Evolutionary conservation across 1,140 invertebrate genomes (phyloP), one percentile per base, ranked within the genome.

Genomic region (Geopemphigus sp.): DNA sequence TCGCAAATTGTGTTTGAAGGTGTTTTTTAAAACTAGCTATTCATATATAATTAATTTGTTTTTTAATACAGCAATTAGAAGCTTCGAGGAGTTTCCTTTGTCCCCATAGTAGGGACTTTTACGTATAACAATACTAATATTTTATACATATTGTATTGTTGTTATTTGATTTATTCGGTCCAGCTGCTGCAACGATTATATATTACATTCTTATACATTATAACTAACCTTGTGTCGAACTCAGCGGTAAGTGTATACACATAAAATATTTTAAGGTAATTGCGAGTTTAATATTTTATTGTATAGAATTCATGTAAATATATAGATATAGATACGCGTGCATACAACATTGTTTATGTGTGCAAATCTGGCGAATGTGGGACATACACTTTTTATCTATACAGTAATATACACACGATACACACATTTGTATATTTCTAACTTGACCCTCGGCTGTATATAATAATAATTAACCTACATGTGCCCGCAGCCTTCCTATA

Each of bases 281-380:
- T 1, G 59, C 6, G 26, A 61, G 5, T 61, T 26, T 19, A 61
- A 8, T 29, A 29, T 61, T 61, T 14, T 61, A 29, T 61, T 32
- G 6, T 64, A 64, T 63, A 39, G 32, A 39, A 39, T 39, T 3
- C 32, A 8, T 39, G 32, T 39, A 8, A 4, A 8, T 39, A 8
- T 39, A 8, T 39, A 8, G 3, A 8, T 39, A 39, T 39, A 8
- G 3, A 8, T 39, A 39, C 32, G 32, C 32, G 8, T 8, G 32
- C 8, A 39, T 8, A 39, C 3, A 4, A 39, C 32, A 39, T 4
- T 39, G 32, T 39, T 39, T 39, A 39, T 56, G 64, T 66, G 39
- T 22, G 39, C 22, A 45, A 74, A 74, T 56, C 72, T 19, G 29
- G 72, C 29, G 54, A 74, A 74, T 74, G 53, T 74, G 72, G 72